Conservation (phyloP, 1,140 invertebrate genomes). For the Cotesia typhae region DNA sequence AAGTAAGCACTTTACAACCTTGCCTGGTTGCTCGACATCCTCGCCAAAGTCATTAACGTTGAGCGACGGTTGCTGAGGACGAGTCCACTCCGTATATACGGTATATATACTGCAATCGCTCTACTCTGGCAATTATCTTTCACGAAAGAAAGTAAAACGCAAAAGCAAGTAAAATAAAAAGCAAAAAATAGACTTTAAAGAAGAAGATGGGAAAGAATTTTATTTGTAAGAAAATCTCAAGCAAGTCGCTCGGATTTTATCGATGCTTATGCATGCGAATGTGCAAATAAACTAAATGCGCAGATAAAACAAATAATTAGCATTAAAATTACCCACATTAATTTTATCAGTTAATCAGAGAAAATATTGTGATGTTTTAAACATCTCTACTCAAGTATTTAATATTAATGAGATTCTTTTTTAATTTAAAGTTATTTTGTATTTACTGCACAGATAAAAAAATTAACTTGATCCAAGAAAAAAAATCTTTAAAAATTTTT, state of each 20-base stretch:
- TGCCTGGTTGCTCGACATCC: slow-evolving; percentile 4
- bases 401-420: neutral
- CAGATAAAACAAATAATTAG: slow-evolving; percentile 59
- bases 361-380: slow-evolving; percentile 20
- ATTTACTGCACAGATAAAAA: no score
- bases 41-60: slow-evolving; percentile 28
- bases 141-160: slow-evolving; percentile 11
- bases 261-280: slow-evolving; percentile 42
- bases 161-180: slow-evolving; percentile 19
- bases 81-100: slow-evolving; percentile 6
- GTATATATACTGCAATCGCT: slow-evolving; percentile 36
- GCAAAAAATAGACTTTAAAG: neutral
- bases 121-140: slow-evolving; percentile 40
- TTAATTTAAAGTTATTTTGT: no score
- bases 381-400: neutral
- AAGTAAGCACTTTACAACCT: neutral
- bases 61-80: slow-evolving; percentile 25
- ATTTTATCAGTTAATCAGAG: slow-evolving; percentile 37
- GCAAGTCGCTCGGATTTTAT: slow-evolving; percentile 24
- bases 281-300: neutral
- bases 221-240: no score
- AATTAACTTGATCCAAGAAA: no score
- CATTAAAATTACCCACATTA: slow-evolving; percentile 48
- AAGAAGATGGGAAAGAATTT: neutral
- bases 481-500: no score